Base-by-base conservation (phyloP, 2,888 invertebrate species). In the Empis livida region DNA sequence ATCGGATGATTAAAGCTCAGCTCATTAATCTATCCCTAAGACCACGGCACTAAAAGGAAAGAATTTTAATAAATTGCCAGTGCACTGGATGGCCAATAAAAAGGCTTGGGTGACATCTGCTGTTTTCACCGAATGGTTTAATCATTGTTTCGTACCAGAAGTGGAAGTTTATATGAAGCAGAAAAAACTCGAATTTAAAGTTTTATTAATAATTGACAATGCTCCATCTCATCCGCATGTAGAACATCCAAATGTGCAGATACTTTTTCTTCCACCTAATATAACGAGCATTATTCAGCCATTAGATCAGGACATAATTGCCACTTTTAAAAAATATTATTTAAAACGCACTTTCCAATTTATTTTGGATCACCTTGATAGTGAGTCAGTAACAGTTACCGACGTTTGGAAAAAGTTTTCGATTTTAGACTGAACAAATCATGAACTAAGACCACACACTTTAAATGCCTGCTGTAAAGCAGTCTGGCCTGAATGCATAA, bases 251-350 rank as follows among this genome's bases (percentile, higher is more conserved):
- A 56, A 55, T 48, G 46, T 54, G n/a, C 44, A 54, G 46, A 41
- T 55, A 40, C 43, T 54, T 27, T 59, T 57, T 51, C 54, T 61
- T 31, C 58, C 57, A 39, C 56, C 57, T 17, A 61, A 61, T 53
- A 57, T 55, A 10, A 59, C 58, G 32, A 53, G 55, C 6, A 48
- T 57, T 17, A 51, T 61, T 9, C 58, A 59, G 49, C 57, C 55
- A 41, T 49, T 56, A 42, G 57, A 57, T 51, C 56, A 58, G 53
- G 58, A 53, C 38, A 50, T 50, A 46, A 52, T 54, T 30, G 48
- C 51, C 39, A 53, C 49, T 39, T 54, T 49, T n/a, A 50, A 48
- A 38, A 47, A 31, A 16, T 49, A 48, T 39, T 50, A 53, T 31
- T 35, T 50, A 13, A 53, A 53, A 16, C 49, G 23, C 48, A 48